Conservation (phyloP, 2,797 vertebrate genomes). For the Anguilla anguilla region DNA sequence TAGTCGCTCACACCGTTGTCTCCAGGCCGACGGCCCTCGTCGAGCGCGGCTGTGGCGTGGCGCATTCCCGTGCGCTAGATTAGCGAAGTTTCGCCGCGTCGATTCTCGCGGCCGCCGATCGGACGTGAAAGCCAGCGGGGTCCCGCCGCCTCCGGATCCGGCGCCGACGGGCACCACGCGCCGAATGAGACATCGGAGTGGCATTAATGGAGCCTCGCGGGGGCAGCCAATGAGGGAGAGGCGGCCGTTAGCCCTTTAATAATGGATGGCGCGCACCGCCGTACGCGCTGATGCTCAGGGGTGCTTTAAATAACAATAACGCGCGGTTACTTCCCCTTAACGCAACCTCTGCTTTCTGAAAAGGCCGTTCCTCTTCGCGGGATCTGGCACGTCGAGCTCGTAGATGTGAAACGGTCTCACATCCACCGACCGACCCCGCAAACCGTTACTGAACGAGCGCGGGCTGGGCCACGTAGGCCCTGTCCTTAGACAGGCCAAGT, state of each 20-base stretch:
- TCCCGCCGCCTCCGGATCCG: too few relatives aligned
- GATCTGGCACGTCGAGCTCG: not conserved
- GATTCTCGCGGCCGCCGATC: not conserved
- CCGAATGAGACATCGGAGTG: not conserved
- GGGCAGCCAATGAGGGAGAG: not conserved
- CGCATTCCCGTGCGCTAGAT: not conserved
- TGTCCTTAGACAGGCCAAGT: not conserved
- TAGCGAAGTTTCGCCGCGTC: not conserved
- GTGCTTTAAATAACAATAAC: slow-evolving; percentile 5
- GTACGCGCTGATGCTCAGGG: not conserved
- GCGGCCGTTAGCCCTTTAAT: slow-evolving; percentile 11
- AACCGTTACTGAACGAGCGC: too few relatives aligned
- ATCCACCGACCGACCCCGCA: not conserved
- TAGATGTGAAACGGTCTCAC: not conserved
- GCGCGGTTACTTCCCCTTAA: not conserved
- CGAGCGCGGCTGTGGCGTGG: not conserved
- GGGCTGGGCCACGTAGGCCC: not conserved
- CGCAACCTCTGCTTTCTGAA: not conserved
- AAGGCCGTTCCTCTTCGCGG: not conserved
- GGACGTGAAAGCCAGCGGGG: not conserved
- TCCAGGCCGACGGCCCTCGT: not conserved
- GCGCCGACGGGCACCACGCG: not conserved
- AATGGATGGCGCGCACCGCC: not conserved
- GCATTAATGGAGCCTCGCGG: not conserved
- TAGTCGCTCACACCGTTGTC: not conserved